Evolutionary conservation across 2,888 invertebrate genomes (phyloP).

Genomic region (Endomychus coccineus): DNA sequence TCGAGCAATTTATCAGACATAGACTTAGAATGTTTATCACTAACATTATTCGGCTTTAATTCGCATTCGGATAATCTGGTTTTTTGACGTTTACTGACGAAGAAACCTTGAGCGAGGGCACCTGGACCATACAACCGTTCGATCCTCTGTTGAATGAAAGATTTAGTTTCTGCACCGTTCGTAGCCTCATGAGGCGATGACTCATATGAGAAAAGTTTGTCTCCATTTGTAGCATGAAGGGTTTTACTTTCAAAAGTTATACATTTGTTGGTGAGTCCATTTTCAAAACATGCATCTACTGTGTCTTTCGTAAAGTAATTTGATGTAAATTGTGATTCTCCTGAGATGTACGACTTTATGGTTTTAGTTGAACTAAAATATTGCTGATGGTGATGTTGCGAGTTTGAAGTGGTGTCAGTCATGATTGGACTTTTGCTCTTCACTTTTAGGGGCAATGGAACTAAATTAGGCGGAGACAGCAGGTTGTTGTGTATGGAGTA

Average conservation of each 20-base stretch:
- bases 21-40: slow-evolving; percentile 31
- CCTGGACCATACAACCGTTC: slow-evolving; percentile 84
- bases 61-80: slow-evolving; percentile 34
- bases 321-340: slow-evolving; percentile 29
- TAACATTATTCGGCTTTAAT: slow-evolving; percentile 9
- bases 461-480: slow-evolving; percentile 42
- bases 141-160: slow-evolving; percentile 83
- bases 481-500: slow-evolving; percentile 38
- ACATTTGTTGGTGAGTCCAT: slow-evolving; percentile 25
- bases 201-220: neutral
- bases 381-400: slow-evolving; percentile 31
- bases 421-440: slow-evolving; percentile 21
- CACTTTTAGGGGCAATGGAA: slow-evolving; percentile 32
- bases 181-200: neutral
- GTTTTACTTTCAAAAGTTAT: slow-evolving; percentile 27
- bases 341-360: slow-evolving; percentile 18
- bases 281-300: slow-evolving; percentile 37
- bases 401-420: too few relatives aligned
- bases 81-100: slow-evolving; percentile 57
- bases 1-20: slow-evolving; percentile 27
- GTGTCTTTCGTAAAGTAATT: slow-evolving; percentile 30
- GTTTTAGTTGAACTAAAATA: slow-evolving; percentile 32
- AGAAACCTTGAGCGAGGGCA: slow-evolving; percentile 78
- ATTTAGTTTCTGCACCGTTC: slow-evolving; percentile 43
- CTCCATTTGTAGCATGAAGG: slow-evolving; percentile 5